phyloP scores from a whole-genome alignment of 2,888 invertebrate genomes.

The Hofmannophila pseudospretella region DNA sequence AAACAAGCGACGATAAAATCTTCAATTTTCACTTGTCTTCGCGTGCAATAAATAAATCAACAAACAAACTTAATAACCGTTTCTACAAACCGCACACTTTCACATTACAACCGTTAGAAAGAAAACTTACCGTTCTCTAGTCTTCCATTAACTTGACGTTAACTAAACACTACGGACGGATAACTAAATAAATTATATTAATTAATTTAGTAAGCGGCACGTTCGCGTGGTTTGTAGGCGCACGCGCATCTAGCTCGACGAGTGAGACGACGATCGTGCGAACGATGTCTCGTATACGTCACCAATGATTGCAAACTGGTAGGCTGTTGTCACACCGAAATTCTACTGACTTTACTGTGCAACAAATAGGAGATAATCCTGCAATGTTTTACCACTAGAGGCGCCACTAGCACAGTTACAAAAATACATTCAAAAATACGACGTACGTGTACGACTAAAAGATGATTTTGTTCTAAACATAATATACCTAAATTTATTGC shows the following conservation, averaged over 20 bases:
- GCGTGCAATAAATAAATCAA: neutral
- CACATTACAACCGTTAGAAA: constrained; percentile 35
- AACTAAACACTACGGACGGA: constrained; percentile 23
- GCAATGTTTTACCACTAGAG: too few relatives aligned
- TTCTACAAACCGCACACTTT: constrained; percentile 34
- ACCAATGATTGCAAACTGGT: constrained; percentile 50
- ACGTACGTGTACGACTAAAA: too few relatives aligned
- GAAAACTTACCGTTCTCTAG: constrained; percentile 45
- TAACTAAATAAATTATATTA: neutral
- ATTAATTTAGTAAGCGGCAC: constrained; percentile 21
- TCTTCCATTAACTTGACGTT: constrained; percentile 41
- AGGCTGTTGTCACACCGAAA: constrained; percentile 41
- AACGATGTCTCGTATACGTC: constrained; percentile 32
- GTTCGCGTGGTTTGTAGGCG: constrained; percentile 37
- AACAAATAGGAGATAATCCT: too few relatives aligned
- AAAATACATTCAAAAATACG: too few relatives aligned
- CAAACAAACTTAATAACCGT: constrained; percentile 34
- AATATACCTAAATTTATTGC: too few relatives aligned
- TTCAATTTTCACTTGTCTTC: neutral
- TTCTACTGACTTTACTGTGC: too few relatives aligned
- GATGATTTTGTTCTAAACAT: too few relatives aligned
- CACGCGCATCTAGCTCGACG: constrained; percentile 48
- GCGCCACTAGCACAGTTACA: too few relatives aligned
- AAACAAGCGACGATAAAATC: too few relatives aligned
- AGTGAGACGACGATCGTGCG: constrained; percentile 26